Conservation (phyloP, 2,888 invertebrate species). For the Dorcus parallelipipedus region DNA sequence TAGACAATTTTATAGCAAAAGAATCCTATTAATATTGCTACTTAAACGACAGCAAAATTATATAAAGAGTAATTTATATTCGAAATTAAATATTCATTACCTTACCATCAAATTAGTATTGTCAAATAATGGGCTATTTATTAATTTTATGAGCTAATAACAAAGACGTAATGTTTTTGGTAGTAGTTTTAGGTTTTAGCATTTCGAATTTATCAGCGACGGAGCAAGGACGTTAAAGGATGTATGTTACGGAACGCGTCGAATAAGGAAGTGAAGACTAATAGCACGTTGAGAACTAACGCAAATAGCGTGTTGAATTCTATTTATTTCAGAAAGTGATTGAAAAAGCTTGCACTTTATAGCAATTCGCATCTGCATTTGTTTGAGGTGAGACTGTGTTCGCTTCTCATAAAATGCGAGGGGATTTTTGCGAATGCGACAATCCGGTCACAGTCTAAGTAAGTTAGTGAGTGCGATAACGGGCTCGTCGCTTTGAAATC, state of each 20-base stretch:
- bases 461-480: slow-evolving; percentile 39
- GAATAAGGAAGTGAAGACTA: slow-evolving; percentile 1
- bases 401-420: slow-evolving; percentile 12
- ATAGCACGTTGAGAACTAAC: slow-evolving; percentile 7
- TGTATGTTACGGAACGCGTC: not conserved
- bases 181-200: too few relatives aligned
- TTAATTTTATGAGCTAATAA: too few relatives aligned
- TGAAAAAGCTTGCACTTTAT: slow-evolving; percentile 38
- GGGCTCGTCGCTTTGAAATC: slow-evolving; percentile 44
- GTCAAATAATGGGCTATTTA: too few relatives aligned
- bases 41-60: not conserved
- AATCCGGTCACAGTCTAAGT: slow-evolving; percentile 30
- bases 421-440: not conserved
- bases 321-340: slow-evolving; percentile 38
- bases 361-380: slow-evolving; percentile 40
- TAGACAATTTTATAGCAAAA: slow-evolving; percentile 9
- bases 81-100: not conserved
- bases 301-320: slow-evolving; percentile 25
- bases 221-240: too few relatives aligned
- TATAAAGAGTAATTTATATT: not conserved
- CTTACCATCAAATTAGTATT: not conserved
- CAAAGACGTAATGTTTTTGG: too few relatives aligned
- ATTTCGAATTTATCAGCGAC: too few relatives aligned
- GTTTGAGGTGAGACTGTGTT: slow-evolving; percentile 38
- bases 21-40: not conserved